Evolutionary conservation across 1,140 invertebrate species (phyloP).

Genomic region (Goniozus legneri): DNA sequence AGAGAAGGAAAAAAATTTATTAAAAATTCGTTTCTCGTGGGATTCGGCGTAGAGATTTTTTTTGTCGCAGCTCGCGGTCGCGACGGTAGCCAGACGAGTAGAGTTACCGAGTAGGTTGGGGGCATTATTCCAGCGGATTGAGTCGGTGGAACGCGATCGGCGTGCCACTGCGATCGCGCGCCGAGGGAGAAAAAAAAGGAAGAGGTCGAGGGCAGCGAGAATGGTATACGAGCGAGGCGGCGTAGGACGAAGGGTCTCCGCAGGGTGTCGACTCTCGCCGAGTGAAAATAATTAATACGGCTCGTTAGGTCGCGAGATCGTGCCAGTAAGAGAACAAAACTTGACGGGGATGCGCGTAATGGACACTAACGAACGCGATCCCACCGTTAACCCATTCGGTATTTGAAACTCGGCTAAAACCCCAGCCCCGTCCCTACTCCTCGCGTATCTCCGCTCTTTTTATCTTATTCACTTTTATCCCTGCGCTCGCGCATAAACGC

Average conservation of each 20-base stretch:
- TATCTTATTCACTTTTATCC: background rate
- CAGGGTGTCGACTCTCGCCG: conserved; percentile 12
- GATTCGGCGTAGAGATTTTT: background rate
- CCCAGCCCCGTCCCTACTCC: conserved; percentile 5
- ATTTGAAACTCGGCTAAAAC: no score
- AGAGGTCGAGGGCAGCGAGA: conserved; percentile 10
- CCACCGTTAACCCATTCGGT: no score
- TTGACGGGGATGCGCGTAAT: conserved; percentile 17
- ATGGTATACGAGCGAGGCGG: background rate
- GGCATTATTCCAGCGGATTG: no score
- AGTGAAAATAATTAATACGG: conserved; percentile 30
- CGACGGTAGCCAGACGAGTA: no score
- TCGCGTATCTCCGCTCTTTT: background rate
- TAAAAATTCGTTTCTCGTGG: no score
- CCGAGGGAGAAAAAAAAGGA: conserved; percentile 5
- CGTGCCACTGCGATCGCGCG: no score
- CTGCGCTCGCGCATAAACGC: no score
- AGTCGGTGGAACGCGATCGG: conserved; percentile 5
- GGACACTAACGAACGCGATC: conserved; percentile 17
- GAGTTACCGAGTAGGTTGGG: no score
- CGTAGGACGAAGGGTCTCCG: conserved; percentile 1
- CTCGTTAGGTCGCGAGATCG: conserved; percentile 17
- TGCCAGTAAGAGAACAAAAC: conserved; percentile 13
- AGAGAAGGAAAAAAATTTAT: no score
- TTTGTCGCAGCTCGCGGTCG: conserved; percentile 9